These are phyloP conservation scores for Sebastes dallii DNA, from an alignment of 2,797 vertebrate species.

Conservation along the genomic window DNA sequence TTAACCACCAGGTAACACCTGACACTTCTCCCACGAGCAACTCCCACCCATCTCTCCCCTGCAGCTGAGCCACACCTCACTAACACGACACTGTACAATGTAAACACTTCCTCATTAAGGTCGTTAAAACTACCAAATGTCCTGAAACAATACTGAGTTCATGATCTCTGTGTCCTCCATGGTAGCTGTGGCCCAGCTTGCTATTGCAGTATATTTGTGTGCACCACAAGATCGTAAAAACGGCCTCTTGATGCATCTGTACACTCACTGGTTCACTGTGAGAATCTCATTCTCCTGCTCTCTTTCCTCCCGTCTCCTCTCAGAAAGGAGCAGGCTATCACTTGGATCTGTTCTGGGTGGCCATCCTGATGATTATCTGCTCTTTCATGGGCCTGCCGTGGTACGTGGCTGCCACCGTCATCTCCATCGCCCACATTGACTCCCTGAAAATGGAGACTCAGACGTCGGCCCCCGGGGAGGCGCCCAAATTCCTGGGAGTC, in stretches of 20 bases:
- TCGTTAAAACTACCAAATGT: not conserved
- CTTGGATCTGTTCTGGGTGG: slow-evolving; percentile 97
- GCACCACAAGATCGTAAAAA: too few relatives aligned
- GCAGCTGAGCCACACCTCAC: not conserved
- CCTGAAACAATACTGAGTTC: not conserved
- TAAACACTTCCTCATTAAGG: not conserved
- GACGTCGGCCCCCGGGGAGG: slow-evolving; percentile 96
- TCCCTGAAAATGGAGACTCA: slow-evolving; percentile 99
- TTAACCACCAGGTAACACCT: not conserved
- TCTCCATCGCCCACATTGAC: slow-evolving; percentile 98
- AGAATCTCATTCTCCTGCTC: not conserved
- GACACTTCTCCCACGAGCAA: not conserved
- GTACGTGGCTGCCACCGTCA: slow-evolving; percentile 98
- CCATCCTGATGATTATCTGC: slow-evolving; percentile 91
- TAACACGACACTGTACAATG: not conserved
- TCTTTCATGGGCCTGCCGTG: slow-evolving; percentile 98
- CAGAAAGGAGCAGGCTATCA: slow-evolving; percentile 99
- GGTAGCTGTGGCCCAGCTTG: too few relatives aligned
- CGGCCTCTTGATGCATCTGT: accelerated
- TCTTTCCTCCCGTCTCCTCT: not conserved
- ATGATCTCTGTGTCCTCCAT: not conserved
- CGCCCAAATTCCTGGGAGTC: slow-evolving; percentile 97
- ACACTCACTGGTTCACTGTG: not conserved
- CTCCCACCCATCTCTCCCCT: not conserved
- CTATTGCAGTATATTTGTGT: too few relatives aligned